Conservation (phyloP, 2,888 invertebrate genomes). For the Drosophila crucigera region DNA sequence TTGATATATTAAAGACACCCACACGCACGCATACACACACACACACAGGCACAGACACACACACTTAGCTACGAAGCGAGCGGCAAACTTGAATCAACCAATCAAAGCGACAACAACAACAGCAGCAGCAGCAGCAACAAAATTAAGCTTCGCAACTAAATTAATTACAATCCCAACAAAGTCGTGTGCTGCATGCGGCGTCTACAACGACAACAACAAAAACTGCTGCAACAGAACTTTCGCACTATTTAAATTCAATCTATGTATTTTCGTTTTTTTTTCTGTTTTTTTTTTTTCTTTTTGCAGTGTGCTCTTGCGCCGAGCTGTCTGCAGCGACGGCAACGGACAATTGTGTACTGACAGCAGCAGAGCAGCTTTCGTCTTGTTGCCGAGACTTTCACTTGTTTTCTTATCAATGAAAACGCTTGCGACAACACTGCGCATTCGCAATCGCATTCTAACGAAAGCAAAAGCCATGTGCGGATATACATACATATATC, state of each 20-base stretch:
- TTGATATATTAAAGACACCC: slow-evolving; percentile 58
- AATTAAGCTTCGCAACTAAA: slow-evolving; percentile 55
- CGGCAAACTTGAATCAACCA: slow-evolving; percentile 31
- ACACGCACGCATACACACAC: slow-evolving; percentile 2
- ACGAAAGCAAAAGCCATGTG: slow-evolving; percentile 14
- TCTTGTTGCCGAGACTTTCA: slow-evolving; percentile 51
- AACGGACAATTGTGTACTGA: slow-evolving; percentile 53
- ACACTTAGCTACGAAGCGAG: slow-evolving; percentile 34
- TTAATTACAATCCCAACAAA: slow-evolving; percentile 45
- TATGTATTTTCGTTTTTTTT: slow-evolving; percentile 5
- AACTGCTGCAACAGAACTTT: slow-evolving; percentile 40
- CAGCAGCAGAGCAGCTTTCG: slow-evolving; percentile 25
- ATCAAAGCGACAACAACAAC: slow-evolving; percentile 47
- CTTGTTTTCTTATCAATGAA: slow-evolving; percentile 74
- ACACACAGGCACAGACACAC: neutral
- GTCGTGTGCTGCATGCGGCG: slow-evolving; percentile 39
- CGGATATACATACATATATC: neutral
- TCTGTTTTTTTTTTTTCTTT: slow-evolving; percentile 1
- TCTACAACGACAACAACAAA: slow-evolving; percentile 35
- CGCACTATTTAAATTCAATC: slow-evolving; percentile 50
- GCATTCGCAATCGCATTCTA: slow-evolving; percentile 47
- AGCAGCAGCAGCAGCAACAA: slow-evolving; percentile 31
- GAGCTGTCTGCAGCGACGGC: slow-evolving; percentile 41
- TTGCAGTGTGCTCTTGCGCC: slow-evolving; percentile 35
- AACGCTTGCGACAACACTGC: slow-evolving; percentile 46